These are phyloP conservation scores for Cairina moschata DNA, from an alignment of 2,113 vertebrate genomes.

Conservation along the genomic window DNA sequence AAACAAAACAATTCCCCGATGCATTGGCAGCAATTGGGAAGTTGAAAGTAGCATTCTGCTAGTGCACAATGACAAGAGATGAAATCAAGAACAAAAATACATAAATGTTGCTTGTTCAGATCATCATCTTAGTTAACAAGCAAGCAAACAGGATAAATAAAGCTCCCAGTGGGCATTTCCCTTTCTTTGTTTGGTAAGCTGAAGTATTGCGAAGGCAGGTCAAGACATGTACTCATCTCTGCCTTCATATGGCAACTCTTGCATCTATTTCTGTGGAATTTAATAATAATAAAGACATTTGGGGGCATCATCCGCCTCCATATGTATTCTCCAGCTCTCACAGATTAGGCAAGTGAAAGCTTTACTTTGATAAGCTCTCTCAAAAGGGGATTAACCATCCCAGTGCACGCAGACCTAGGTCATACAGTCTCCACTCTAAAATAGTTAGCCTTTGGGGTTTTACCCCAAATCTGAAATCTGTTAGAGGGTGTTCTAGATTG, in stretches of 20 bases:
- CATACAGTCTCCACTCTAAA: not conserved
- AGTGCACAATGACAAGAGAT: not conserved
- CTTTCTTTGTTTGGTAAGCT: not conserved
- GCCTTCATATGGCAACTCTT: not conserved
- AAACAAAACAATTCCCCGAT: not conserved
- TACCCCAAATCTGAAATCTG: not conserved
- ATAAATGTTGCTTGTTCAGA: not conserved
- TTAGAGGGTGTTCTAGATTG: not conserved
- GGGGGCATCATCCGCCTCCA: not conserved
- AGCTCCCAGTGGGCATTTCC: not conserved
- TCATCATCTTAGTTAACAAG: not conserved
- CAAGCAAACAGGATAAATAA: not conserved
- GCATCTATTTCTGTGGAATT: not conserved
- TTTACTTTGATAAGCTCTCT: not conserved
- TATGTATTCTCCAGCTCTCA: not conserved
- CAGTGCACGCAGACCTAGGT: not conserved
- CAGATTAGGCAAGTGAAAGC: not conserved
- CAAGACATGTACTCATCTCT: not conserved
- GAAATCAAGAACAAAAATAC: not conserved
- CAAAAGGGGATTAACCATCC: not conserved
- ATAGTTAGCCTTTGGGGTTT: not conserved
- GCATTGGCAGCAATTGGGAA: not conserved
- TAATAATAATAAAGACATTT: not conserved
- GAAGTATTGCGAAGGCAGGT: not conserved
- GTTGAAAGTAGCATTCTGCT: not conserved